These are phyloP conservation scores for Andrena marginata DNA, from an alignment of 2,888 invertebrate genomes.

Conservation along the genomic window DNA sequence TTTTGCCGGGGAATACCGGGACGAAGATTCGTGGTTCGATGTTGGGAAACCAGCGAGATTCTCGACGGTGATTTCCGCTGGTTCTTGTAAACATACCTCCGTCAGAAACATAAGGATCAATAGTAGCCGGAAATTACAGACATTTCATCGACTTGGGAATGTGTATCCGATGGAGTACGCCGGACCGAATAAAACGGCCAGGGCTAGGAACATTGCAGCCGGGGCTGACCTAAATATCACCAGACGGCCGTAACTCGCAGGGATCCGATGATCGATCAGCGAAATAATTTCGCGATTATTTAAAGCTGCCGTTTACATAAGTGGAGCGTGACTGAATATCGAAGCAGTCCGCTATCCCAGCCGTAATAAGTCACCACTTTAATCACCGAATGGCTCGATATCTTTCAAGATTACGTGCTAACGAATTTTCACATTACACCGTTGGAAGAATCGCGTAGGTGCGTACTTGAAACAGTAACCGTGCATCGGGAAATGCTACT, in stretches of 20 bases:
- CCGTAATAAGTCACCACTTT: slow-evolving; percentile 7
- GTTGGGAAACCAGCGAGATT: slow-evolving; percentile 13
- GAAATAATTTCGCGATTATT: slow-evolving; percentile 50
- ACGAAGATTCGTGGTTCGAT: slow-evolving; percentile 16
- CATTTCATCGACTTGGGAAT: slow-evolving; percentile 52
- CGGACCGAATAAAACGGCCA: slow-evolving; percentile 28
- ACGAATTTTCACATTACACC: too few relatives aligned
- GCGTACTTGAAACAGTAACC: too few relatives aligned
- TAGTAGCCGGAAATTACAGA: slow-evolving; percentile 55
- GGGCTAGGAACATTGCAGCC: slow-evolving; percentile 6
- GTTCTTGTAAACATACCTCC: slow-evolving; percentile 45
- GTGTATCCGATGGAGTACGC: slow-evolving; percentile 28
- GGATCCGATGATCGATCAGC: slow-evolving; percentile 37
- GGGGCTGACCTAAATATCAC: slow-evolving; percentile 27
- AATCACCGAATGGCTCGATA: slow-evolving; percentile 3
- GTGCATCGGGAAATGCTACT: too few relatives aligned
- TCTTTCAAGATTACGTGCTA: background rate
- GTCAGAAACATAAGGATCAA: slow-evolving; percentile 52
- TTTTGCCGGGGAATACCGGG: background rate
- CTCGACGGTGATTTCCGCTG: slow-evolving; percentile 9
- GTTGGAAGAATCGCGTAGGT: too few relatives aligned
- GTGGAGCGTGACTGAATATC: slow-evolving; percentile 13
- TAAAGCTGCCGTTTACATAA: slow-evolving; percentile 16
- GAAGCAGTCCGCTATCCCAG: background rate
- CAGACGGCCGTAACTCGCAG: background rate